Base-by-base conservation (phyloP, 2,797 vertebrate genomes). In the Vultur gryphus region DNA sequence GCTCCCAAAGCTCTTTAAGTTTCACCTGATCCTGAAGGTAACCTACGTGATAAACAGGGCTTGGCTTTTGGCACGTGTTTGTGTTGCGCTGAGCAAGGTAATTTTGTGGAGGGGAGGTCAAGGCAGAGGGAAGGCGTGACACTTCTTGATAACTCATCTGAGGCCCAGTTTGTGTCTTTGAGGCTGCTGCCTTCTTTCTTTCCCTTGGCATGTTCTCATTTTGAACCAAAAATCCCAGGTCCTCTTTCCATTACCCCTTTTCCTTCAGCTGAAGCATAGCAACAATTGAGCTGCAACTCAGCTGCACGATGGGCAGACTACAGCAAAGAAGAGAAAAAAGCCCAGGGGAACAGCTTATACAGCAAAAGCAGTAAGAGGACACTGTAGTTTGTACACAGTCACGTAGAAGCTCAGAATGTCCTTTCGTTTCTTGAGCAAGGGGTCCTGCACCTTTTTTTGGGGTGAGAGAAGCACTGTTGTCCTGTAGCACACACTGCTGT, bases 11-110 rank as follows among this genome's bases (percentile, higher is more conserved):
- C 69, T 87, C 92, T 90, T 80, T 33, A 65, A 75, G 67, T 96
- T 95, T 93, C 89, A 95, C 93, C 93, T 89, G 79, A 73, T 93
- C 88, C 86, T 43, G 24, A 85, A 92, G 90, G 86, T 80, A 90
- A 87, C 89, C 59, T 58, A 0, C 4, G 6, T 65, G 87, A 85
- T 90, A 91, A 96, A 93, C 54, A 89, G 78, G 89, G 69, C 72
- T 94, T 58, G 88, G 89, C 71, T 95, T 80, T 83, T 91, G 65
- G 67, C 78, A 91, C 5, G 0, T 78, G 84, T 85, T 71, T 7
- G 4, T 14, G 59, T 57, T 93, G 76, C 4, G 13, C 90, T 95
- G 86, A 97, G 76, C 92, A 71, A 85, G 67, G 93, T 70, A 9
- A 33, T 93, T 91, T 48, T 87, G 73, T 77, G 43, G 62, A 83